Base-by-base conservation (phyloP, 92 coral and sea anemone genomes). In the Parazoanthus swiftii region DNA sequence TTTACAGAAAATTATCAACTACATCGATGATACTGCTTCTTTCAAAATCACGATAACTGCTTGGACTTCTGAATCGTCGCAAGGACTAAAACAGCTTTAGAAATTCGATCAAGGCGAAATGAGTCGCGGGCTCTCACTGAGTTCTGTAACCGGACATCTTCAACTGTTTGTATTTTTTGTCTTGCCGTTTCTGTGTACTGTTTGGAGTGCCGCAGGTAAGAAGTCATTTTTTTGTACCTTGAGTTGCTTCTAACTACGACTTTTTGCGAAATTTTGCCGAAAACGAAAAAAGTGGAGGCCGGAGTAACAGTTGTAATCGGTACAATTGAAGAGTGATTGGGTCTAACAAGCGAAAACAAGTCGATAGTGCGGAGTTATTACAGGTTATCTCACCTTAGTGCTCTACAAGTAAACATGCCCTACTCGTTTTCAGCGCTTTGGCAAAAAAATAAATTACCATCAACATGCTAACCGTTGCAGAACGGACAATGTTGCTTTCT, bases 311-410 rank as follows among this genome's bases (percentile, higher is more conserved):
- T 67, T 6, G 63, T 83, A 83, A 68, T 83, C 77, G 59, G 78
- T 68, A 25, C 56, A 68, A 46, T 70, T 67, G 86, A 25, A 48
- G 77, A 42, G 42, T 68, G 29, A 66, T 83, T 83, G 59, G 86
- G 58, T 23, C 77, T 83, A 70, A 42, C 56, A 23, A 66, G 86
- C 77, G 43, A 67, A 83, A 83, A 83, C 86, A 83, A 79, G 75
- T 82, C 74, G 46, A 66, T 37, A 83, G 36, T 26, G 77, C 39
- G 42, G 39, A 43, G 36, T 83, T 68, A 44, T 68, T 68, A 44
- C 59, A 15, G 39, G 65, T 42, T 83, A 83, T 83, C 78, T 68
- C 58, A 11, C 86, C 13, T 38, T 43, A 46, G 48, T n/a, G 1
- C 8, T 8, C 76, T 7, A 68, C 56, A n/a, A 54, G 38, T 83